Evolutionary conservation across 2,113 vertebrate genomes (phyloP), one percentile per base, ranked within the genome.

Genomic region (Chloropsis hardwickii): DNA sequence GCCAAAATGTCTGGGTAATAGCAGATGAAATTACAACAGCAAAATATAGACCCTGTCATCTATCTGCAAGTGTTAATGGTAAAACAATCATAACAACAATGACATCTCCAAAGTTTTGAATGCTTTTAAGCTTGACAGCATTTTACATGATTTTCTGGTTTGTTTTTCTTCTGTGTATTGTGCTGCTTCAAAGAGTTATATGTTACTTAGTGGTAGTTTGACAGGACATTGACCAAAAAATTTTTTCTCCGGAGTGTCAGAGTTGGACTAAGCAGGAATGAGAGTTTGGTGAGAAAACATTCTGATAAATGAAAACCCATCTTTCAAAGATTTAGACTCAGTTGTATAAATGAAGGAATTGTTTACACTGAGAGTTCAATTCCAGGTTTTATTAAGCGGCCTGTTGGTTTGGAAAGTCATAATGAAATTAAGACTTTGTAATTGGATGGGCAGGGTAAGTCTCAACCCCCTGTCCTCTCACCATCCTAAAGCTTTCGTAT

Each of bases 341-440:
- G 22, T n/a, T 77, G 31, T 70, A 51, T 83, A 92, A 83, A 56
- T 86, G n/a, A 84, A 81, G 31, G 29, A 48, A 71, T 81, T 2
- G 0, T 54, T 93, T 94, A 58, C 8, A 27, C 39, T 81, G 45
- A 40, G 24, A 71, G 44, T 76, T 48, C 27, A 66, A 37, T 58
- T 12, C 45, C 14, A 44, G 76, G 25, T 88, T 95, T 90, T 93
- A 86, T 95, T 87, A 92, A 94, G 78, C 79, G 42, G 37, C 81
- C 50, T 72, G 23, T 40, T 91, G 81, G 71, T 87, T 76, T 92
- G 73, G 57, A 84, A 94, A 94, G 62, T 65, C 39, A 47, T 25
- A 44, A 22, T 67, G 61, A 92, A 66, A 88, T 79, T 65, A 71
- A 76, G 24, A 39, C 87, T 70, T 70, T 85, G 17, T 76, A 77